Percentiles rank a stretch among this genome's conserved stretches.
Evolutionary conservation across 2,797 vertebrate genomes (phyloP).

Genomic region (Smutsia gigantea): DNA sequence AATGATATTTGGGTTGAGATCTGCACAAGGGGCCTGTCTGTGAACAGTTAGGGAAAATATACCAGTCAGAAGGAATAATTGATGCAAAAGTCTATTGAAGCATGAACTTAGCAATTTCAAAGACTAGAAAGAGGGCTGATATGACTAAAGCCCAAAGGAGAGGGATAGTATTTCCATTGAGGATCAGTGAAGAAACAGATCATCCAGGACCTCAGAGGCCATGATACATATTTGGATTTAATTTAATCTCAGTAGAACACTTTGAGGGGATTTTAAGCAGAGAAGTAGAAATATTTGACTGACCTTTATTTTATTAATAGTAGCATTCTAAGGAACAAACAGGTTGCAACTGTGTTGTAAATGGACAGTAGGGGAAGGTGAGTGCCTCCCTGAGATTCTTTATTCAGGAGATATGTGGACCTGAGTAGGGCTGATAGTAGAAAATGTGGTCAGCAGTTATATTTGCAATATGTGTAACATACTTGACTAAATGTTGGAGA

Average conservation of each 20-base stretch:
- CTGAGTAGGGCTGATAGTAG: neutral
- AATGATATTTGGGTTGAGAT: neutral
- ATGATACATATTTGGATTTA: neutral
- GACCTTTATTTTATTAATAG: neutral
- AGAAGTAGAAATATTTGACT: neutral
- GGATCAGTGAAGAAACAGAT: neutral
- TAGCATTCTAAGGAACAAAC: neutral
- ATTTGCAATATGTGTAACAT: neutral
- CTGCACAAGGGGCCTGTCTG: neutral
- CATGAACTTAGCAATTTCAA: neutral
- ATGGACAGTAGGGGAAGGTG: neutral
- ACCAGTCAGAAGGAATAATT: neutral
- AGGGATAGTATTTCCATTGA: neutral
- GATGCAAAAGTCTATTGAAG: neutral
- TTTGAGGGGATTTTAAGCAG: neutral
- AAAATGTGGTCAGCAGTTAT: neutral
- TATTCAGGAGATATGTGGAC: neutral
- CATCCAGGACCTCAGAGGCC: neutral
- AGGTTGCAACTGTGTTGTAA: neutral
- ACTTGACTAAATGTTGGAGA: neutral
- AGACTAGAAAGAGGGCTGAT: neutral
- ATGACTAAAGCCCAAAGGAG: neutral
- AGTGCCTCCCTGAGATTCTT: neutral
- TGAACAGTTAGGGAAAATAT: neutral
- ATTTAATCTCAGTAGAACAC: neutral